Evolutionary conservation across 2,888 invertebrate genomes (phyloP), one percentile per base, ranked within the genome.

Genomic region (Andrena minutula): DNA sequence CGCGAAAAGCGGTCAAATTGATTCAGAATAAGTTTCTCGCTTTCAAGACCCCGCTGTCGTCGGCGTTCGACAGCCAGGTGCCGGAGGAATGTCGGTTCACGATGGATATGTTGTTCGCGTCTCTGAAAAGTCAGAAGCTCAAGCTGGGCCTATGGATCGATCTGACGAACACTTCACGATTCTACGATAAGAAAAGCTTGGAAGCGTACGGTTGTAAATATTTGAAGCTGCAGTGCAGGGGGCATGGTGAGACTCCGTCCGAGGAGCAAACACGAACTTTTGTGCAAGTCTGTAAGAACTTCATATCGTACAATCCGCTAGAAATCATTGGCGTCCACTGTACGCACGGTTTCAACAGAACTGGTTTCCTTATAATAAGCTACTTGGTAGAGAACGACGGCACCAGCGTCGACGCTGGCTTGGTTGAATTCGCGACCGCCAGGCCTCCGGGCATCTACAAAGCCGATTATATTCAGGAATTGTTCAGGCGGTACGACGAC

Each of bases 271-370:
- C 98, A 0, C 95, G 95, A 68, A 94, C 95, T n/a, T 99, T 99
- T 92, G 96, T 99, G 79, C 94, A 96, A 83, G 93, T 98, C 61
- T 98, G 98, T 75, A 95, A 96, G 72, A 95, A 95, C 83, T 99
- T 98, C 91, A 96, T 98, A 41, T 94, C 95, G 26, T 96, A 97
- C 84, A 95, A 97, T 91, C 99, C 99, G 0, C 93, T 97, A 77
- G 96, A 98, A 90, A 92, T 94, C 75, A 90, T 95, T 93, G 97
- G 95, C 41, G 97, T 99, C 7, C 99, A 99, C 93, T 99, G 99
- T 92, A 99, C 99, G 0, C 99, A 99, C 94, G 99, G 99, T 0
- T 99, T 99, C 94, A 99, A 99, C 94, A 95, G 99, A 88, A 99
- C 99, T 7, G 99, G 99, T 0, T 99, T 99, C 92, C 95, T 99